phyloP scores from a whole-genome alignment of 2,888 invertebrate species.

The Dorcus hopei region DNA sequence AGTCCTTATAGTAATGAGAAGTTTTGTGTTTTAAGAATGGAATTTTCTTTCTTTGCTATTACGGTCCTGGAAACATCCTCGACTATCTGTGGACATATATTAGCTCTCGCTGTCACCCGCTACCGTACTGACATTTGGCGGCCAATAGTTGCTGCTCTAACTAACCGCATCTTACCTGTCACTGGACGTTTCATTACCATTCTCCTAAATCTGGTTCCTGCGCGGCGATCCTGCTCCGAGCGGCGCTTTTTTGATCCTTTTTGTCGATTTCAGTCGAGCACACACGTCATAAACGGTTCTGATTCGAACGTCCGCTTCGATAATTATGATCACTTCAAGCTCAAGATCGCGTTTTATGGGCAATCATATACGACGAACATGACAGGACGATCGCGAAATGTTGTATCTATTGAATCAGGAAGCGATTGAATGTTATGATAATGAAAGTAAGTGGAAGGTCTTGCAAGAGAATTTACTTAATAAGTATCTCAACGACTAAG shows the following conservation, averaged over 20 bases:
- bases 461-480: no score
- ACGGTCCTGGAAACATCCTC: slow-evolving; percentile 19
- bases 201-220: slow-evolving; percentile 19
- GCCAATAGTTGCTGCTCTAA: slow-evolving; percentile 43
- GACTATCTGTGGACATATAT: slow-evolving; percentile 26
- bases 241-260: slow-evolving; percentile 2
- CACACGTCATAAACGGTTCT: neutral
- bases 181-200: slow-evolving; percentile 28
- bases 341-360: no score
- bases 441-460: no score
- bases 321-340: no score
- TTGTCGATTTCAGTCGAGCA: slow-evolving; percentile 3
- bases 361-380: no score
- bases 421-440: no score
- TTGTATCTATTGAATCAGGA: no score
- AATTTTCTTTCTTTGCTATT: neutral
- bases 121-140: slow-evolving; percentile 47
- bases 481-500: no score
- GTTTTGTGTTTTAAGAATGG: neutral
- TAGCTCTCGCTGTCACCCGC: slow-evolving; percentile 42
- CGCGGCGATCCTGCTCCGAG: neutral
- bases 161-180: slow-evolving; percentile 40
- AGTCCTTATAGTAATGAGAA: neutral
- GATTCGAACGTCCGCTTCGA: neutral
- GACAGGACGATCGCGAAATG: no score